phyloP scores from a whole-genome alignment of 2,888 invertebrate genomes.

The Sminthurinus aureus region DNA sequence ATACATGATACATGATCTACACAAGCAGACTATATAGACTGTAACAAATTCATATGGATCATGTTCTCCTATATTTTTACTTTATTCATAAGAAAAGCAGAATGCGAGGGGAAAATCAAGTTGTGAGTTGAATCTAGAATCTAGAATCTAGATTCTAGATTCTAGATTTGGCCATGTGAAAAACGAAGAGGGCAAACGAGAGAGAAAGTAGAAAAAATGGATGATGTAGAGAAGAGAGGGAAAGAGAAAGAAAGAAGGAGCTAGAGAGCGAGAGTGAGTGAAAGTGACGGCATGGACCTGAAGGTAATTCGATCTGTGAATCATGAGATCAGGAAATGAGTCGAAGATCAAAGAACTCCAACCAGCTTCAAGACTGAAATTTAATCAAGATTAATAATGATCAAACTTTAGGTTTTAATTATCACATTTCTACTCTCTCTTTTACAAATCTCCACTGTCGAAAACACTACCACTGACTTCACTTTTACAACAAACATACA shows the following conservation, averaged over 20 bases:
- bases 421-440: slow-evolving; percentile 50
- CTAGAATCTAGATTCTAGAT: too few relatives aligned
- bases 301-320: slow-evolving; percentile 60
- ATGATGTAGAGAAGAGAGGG: not conserved
- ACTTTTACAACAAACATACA: not conserved
- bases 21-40: too few relatives aligned
- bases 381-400: slow-evolving; percentile 60
- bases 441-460: slow-evolving; percentile 16
- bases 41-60: too few relatives aligned
- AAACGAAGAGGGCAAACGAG: too few relatives aligned
- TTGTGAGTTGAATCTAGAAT: too few relatives aligned
- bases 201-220: not conserved
- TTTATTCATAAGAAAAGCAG: too few relatives aligned
- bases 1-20: too few relatives aligned
- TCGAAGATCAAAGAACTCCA: slow-evolving; percentile 58
- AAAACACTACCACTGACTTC: slow-evolving; percentile 11
- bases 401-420: slow-evolving; percentile 60
- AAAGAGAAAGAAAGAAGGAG: not conserved
- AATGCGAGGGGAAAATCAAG: too few relatives aligned
- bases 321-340: slow-evolving; percentile 60
- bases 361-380: slow-evolving; percentile 56
- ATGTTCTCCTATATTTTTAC: too few relatives aligned
- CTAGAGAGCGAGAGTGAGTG: slow-evolving; percentile 24
- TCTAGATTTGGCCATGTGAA: too few relatives aligned
- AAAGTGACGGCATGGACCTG: slow-evolving; percentile 42